These are phyloP conservation scores for Corythornis leucogaster DNA, from an alignment of 2,797 vertebrate species.

Conservation along the genomic window DNA sequence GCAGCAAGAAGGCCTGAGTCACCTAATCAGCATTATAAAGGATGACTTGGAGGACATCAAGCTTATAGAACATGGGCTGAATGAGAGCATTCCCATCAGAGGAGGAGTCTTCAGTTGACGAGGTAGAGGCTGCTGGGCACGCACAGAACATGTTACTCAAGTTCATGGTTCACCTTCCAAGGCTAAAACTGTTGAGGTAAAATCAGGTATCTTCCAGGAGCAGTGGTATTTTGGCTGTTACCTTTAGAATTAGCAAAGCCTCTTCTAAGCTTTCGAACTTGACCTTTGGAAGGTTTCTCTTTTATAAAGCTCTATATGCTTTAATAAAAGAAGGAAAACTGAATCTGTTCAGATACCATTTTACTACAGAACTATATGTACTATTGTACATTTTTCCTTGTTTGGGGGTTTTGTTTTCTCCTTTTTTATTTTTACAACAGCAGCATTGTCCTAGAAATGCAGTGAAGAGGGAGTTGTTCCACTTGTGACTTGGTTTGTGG, in stretches of 20 bases:
- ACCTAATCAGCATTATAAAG: constrained; percentile 95
- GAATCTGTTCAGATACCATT: constrained; percentile 45
- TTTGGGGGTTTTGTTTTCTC: no score
- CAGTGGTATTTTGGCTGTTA: constrained; percentile 33
- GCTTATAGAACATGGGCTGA: constrained; percentile 93
- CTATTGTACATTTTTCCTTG: constrained; percentile 60
- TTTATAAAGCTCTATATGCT: constrained; percentile 67
- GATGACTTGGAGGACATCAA: constrained; percentile 98
- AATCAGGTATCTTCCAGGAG: constrained; percentile 16
- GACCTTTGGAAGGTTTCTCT: constrained; percentile 67
- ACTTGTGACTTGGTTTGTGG: not conserved
- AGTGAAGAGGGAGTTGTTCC: constrained; percentile 25
- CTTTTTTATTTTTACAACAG: constrained; percentile 9
- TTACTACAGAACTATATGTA: constrained; percentile 63
- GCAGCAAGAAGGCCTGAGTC: constrained; percentile 95
- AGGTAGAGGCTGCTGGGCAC: not conserved
- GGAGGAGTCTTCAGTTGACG: constrained; percentile 90
- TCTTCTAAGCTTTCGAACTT: constrained; percentile 65
- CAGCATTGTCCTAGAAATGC: constrained; percentile 22
- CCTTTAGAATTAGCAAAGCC: constrained; percentile 56
- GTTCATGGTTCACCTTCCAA: constrained; percentile 43
- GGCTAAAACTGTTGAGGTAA: constrained; percentile 59
- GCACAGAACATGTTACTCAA: not conserved
- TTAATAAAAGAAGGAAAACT: constrained; percentile 57
- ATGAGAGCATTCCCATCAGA: constrained; percentile 89